phyloP scores from a whole-genome alignment of 2,113 vertebrate genomes.

The Elanus axillaris region DNA sequence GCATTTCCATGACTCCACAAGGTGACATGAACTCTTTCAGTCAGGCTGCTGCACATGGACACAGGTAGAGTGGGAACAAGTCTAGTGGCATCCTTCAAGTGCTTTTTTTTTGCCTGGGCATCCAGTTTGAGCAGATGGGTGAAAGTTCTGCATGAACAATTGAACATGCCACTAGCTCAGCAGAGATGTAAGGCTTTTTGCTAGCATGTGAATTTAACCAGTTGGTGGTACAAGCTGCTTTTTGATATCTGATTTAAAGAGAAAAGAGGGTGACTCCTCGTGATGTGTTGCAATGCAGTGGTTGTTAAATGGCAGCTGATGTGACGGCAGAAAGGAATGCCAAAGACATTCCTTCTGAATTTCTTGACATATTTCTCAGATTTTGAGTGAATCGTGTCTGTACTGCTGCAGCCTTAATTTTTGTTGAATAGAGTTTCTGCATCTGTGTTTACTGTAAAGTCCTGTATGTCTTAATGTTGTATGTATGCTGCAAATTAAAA shows the following conservation, averaged over 20 bases:
- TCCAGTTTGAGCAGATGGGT: neutral
- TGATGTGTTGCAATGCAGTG: neutral
- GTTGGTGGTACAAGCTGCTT: neutral
- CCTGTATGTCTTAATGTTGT: neutral
- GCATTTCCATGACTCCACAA: conserved; percentile 92
- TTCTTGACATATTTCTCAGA: neutral
- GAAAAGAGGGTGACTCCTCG: neutral
- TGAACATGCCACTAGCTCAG: neutral
- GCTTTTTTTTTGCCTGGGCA: neutral
- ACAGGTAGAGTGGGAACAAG: conserved; percentile 85
- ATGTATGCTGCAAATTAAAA: neutral
- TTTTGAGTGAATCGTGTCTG: neutral
- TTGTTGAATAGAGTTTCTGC: neutral
- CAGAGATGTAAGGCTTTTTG: neutral
- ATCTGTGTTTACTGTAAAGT: conserved; percentile 3
- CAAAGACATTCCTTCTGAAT: conserved; percentile 11
- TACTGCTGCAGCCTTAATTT: neutral
- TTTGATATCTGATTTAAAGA: neutral
- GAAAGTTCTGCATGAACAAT: conserved; percentile 25
- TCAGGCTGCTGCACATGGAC: conserved; percentile 96
- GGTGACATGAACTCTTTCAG: conserved; percentile 99
- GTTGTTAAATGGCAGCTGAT: conserved; percentile 30
- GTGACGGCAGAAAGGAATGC: neutral
- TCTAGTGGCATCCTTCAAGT: conserved; percentile 12
- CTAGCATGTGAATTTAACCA: conserved; percentile 24